Percentiles rank a stretch among this genome's conserved stretches.
phyloP scores from a whole-genome alignment of 2,888 invertebrate genomes.

The Xestia rhomboidea region DNA sequence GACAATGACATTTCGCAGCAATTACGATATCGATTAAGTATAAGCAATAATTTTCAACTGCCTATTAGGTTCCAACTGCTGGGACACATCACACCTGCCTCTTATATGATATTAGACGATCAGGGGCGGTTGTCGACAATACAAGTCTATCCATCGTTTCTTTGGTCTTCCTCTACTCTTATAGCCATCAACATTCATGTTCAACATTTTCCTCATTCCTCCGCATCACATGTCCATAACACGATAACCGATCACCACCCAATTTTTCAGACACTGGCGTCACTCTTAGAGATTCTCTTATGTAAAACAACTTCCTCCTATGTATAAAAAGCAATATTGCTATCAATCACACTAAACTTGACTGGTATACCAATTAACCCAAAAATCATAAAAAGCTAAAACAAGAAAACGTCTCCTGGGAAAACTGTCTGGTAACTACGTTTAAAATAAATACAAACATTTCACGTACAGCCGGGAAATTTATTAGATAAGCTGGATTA shows the following conservation, averaged over 20 bases:
- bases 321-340: neutral
- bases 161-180: too few relatives aligned
- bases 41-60: neutral
- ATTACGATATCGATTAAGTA: neutral
- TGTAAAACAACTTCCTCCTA: too few relatives aligned
- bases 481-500: slow-evolving; percentile 18
- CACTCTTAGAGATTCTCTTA: too few relatives aligned
- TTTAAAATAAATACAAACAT: slow-evolving; percentile 4
- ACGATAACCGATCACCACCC: too few relatives aligned
- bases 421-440: neutral
- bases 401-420: neutral
- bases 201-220: too few relatives aligned
- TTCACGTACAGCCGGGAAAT: neutral
- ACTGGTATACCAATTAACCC: neutral
- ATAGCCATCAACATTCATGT: too few relatives aligned
- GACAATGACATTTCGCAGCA: neutral
- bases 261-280: too few relatives aligned
- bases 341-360: neutral
- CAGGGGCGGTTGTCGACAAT: neutral
- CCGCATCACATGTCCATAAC: too few relatives aligned
- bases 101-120: neutral
- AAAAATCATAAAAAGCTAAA: neutral
- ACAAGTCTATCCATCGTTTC: too few relatives aligned
- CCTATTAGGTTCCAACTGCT: neutral
- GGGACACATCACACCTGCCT: neutral